Conservation (phyloP, 2,113 vertebrate species). For the Gasterosteus aculeatus region DNA sequence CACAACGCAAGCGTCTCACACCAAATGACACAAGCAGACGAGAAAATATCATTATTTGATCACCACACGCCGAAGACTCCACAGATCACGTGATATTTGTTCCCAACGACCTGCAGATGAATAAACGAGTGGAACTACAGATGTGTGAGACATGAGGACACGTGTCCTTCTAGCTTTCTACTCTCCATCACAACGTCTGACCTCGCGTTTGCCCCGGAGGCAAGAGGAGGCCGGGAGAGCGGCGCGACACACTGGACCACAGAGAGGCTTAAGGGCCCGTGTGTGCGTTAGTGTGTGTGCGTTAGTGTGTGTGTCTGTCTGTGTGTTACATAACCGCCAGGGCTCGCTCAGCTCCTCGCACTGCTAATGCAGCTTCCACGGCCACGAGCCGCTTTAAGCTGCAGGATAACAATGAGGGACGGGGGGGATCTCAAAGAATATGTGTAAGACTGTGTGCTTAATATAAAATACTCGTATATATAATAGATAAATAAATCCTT, state of each 20-base stretch:
- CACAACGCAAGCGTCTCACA: background rate
- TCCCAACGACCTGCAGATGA: background rate
- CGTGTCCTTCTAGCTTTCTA: too few species aligned
- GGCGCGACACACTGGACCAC: slow-evolving; percentile 66
- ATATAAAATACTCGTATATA: too few species aligned
- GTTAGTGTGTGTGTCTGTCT: slow-evolving; percentile 46
- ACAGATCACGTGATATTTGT: background rate
- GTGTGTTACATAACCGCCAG: slow-evolving; percentile 75
- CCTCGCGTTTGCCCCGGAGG: background rate
- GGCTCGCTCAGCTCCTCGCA: slow-evolving; percentile 68
- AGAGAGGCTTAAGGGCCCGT: slow-evolving; percentile 77
- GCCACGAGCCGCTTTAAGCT: slow-evolving; percentile 70
- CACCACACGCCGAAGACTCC: background rate
- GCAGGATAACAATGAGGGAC: slow-evolving; percentile 71
- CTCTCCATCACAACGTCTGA: background rate
- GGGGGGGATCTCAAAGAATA: background rate
- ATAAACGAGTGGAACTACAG: background rate
- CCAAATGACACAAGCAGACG: background rate
- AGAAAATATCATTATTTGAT: background rate
- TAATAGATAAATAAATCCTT: too few species aligned
- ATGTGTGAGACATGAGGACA: background rate
- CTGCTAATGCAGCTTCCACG: slow-evolving; percentile 77
- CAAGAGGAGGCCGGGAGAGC: slow-evolving; percentile 55
- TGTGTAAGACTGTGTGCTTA: too few species aligned
- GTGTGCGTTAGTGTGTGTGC: slow-evolving; percentile 41